These are phyloP conservation scores for Tetramorium alpestre DNA, from an alignment of 1,140 invertebrate species.

Conservation along the genomic window DNA sequence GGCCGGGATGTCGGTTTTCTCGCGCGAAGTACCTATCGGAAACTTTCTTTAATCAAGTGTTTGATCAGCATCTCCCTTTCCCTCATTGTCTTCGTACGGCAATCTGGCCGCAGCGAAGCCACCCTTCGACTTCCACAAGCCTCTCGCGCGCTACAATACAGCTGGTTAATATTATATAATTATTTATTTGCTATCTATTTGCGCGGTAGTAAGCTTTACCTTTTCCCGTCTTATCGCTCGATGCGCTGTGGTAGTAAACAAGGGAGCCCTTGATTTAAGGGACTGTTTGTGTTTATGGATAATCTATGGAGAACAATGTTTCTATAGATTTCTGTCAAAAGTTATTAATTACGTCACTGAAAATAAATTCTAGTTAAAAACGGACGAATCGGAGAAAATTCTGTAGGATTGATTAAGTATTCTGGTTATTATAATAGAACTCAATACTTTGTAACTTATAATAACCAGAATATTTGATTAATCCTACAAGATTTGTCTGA, in stretches of 20 bases:
- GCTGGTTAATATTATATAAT: conserved; percentile 19
- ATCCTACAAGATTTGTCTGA: too few relatives aligned
- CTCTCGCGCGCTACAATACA: conserved; percentile 14
- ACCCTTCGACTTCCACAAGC: background rate
- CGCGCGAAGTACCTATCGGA: conserved; percentile 72
- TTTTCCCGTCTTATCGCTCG: too few relatives aligned
- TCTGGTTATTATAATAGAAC: too few relatives aligned
- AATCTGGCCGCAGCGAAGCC: conserved; percentile 56
- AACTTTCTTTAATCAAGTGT: conserved; percentile 82
- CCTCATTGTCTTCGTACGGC: conserved; percentile 68
- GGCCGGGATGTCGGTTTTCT: conserved; percentile 65
- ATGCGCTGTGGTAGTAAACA: background rate
- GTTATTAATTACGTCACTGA: background rate
- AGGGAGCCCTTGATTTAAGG: background rate
- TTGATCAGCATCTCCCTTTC: conserved; percentile 73
- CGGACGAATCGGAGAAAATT: too few relatives aligned
- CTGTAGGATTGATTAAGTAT: too few relatives aligned
- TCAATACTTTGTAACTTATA: too few relatives aligned
- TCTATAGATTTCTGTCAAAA: background rate
- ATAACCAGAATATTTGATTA: too few relatives aligned
- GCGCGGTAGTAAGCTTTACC: background rate
- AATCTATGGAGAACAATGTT: background rate
- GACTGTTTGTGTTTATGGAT: background rate
- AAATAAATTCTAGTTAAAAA: too few relatives aligned
- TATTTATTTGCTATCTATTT: background rate